A percentile compares a stretch with the other conserved stretches of the same genome.
Evolutionary conservation across 2,797 vertebrate genomes (phyloP).

Genomic region (Phrynocephalus forsythii): DNA sequence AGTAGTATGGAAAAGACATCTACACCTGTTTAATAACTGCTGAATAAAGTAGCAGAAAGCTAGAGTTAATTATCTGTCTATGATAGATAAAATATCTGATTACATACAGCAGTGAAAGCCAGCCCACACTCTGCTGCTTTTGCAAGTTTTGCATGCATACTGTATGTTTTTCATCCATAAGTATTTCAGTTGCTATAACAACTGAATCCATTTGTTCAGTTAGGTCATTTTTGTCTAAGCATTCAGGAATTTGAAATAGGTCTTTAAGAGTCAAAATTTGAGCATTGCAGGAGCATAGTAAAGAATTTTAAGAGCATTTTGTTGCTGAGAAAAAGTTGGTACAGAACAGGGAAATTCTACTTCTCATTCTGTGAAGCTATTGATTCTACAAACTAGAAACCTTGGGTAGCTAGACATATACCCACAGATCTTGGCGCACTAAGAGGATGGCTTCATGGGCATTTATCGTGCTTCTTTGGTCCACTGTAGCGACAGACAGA

Average conservation of each 20-base stretch:
- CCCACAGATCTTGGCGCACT: background rate
- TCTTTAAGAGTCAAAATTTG: conserved; percentile 61
- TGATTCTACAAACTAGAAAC: background rate
- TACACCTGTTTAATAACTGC: conserved; percentile 42
- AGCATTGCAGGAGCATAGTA: conserved; percentile 60
- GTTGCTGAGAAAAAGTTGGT: conserved; percentile 13
- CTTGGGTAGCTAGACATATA: background rate
- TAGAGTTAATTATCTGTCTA: conserved; percentile 58
- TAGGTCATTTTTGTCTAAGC: conserved; percentile 77
- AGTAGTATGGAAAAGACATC: conserved; percentile 40
- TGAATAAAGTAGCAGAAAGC: conserved; percentile 46
- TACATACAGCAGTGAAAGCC: conserved; percentile 55
- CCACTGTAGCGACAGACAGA: too few relatives aligned
- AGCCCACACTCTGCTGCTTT: conserved; percentile 64
- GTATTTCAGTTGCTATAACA: conserved; percentile 75
- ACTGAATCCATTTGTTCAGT: conserved; percentile 72
- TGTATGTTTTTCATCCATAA: conserved; percentile 71
- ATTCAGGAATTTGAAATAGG: conserved; percentile 75
- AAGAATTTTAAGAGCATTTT: conserved; percentile 54
- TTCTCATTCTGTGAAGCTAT: background rate
- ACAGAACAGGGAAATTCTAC: conserved; percentile 10
- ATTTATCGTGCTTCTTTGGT: too few relatives aligned
- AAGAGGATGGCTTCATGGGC: too few relatives aligned
- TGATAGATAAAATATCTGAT: conserved; percentile 51
- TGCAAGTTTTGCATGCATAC: conserved; percentile 52